Base-by-base conservation (phyloP, 2,797 vertebrate genomes). In the Siniperca scherzeri region DNA sequence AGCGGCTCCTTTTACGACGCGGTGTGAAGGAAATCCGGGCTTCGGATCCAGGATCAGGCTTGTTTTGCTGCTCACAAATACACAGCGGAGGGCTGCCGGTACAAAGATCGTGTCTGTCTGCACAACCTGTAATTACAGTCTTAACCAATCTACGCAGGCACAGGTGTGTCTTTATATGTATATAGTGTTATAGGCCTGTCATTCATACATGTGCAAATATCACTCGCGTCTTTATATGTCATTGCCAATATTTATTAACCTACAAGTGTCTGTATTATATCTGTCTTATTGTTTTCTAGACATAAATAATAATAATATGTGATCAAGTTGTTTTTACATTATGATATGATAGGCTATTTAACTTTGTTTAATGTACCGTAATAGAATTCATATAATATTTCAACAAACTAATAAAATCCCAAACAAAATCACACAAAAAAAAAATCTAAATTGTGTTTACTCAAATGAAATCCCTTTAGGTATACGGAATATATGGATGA, bases 41-140 rank as follows among this genome's bases (percentile, higher is more conserved):
- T 27, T 44, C 36, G 13, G 85, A 46, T 91, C 91, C 89, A 73
- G 93, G 88, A 93, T 92, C 82, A 42, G 94, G 91, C 78, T 94
- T 94, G 91, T 94, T 95, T 93, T 94, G 86, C 87, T 85, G 61
- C 64, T 88, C 65, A 67, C 61, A 48, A 66, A 84, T n/a, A 82
- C 79, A 27, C 74, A 46, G 27, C 52, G 13, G 59, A 73, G 46
- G 38, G 36, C 65, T 67, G 59, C 66, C 27, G 19, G 27, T 61
- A 65, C 77, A 81, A 62, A 75, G 68, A 81, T 66, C 56, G 42
- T 71, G 75, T 89, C 77, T 88, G 83, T 91, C 81, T 85, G 71
- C 79, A 33, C 61, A 78, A 70, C 69, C 66, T 81, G 61, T 75
- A 84, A 81, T 79, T 69, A 77, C 25, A 36, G 12, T 46, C 48